phyloP scores from a whole-genome alignment of 2,888 invertebrate genomes.

The Dolomedes plantarius region DNA sequence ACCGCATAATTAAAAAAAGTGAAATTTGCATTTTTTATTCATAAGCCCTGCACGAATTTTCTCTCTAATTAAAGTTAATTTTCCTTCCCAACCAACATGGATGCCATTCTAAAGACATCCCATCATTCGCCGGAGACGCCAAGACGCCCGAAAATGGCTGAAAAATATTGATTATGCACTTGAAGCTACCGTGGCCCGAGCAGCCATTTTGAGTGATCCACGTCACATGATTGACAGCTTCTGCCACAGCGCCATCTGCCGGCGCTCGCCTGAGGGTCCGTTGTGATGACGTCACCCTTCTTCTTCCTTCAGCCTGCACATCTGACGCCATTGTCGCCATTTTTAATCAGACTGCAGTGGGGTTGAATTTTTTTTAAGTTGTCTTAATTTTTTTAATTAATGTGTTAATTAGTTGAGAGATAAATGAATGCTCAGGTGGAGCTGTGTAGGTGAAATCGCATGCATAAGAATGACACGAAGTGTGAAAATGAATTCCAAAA shows the following conservation, averaged over 20 bases:
- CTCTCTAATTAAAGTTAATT: slow-evolving; percentile 1
- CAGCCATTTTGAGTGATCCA: slow-evolving; percentile 72
- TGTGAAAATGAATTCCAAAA: neutral
- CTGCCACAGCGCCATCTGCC: slow-evolving; percentile 64
- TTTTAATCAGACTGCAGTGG: slow-evolving; percentile 60
- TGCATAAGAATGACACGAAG: neutral
- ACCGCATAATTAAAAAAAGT: neutral
- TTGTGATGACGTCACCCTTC: slow-evolving; percentile 53
- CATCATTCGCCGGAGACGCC: slow-evolving; percentile 66
- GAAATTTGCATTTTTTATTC: neutral
- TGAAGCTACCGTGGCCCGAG: slow-evolving; percentile 67
- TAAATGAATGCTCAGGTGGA: neutral
- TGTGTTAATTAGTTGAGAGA: neutral
- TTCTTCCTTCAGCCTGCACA: slow-evolving; percentile 38
- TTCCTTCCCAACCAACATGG: slow-evolving; percentile 49
- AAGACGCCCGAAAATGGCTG: slow-evolving; percentile 70
- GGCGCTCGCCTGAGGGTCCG: slow-evolving; percentile 61
- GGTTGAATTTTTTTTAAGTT: slow-evolving; percentile 35
- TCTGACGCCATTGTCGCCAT: slow-evolving; percentile 68
- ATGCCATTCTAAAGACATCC: slow-evolving; percentile 58
- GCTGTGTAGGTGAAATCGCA: neutral
- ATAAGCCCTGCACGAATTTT: neutral
- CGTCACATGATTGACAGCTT: slow-evolving; percentile 72
- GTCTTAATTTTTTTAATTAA: slow-evolving; percentile 23
- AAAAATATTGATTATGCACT: slow-evolving; percentile 72